Evolutionary conservation across 2,888 invertebrate species (phyloP).

Genomic region (Thalpophila matura): DNA sequence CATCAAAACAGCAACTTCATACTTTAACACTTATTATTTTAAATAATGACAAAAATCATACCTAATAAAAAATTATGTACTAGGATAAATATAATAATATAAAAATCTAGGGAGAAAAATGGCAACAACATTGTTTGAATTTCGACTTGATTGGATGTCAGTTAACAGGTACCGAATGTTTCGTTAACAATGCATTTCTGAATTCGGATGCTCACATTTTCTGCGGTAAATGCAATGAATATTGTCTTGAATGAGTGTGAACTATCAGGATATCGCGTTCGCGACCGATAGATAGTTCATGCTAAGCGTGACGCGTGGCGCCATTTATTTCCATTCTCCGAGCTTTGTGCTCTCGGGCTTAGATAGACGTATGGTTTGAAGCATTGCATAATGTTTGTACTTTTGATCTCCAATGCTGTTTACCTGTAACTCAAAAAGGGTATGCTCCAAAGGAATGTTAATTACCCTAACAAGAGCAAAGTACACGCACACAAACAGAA

Average conservation of each 20-base stretch:
- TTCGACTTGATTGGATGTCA: no score
- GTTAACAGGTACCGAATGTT: not conserved
- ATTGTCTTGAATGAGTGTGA: conserved; percentile 38
- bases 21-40: no score
- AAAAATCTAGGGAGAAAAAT: no score
- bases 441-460: not conserved
- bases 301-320: conserved; percentile 39
- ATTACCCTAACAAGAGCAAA: not conserved
- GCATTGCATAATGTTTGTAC: conserved; percentile 27
- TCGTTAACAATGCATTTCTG: conserved; percentile 10
- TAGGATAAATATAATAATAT: no score
- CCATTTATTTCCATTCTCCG: conserved; percentile 48
- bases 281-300: conserved; percentile 56
- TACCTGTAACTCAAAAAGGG: not conserved
- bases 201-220: not conserved
- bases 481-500: not conserved
- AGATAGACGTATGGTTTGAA: conserved; percentile 41
- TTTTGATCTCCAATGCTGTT: conserved; percentile 29
- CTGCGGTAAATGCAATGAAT: conserved; percentile 39
- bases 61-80: no score
- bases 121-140: no score
- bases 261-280: conserved; percentile 39
- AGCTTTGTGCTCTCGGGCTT: conserved; percentile 51
- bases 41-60: no score
- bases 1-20: no score